These are phyloP conservation scores for Aramus guarauna DNA, from an alignment of 2,113 vertebrate genomes.

Conservation along the genomic window DNA sequence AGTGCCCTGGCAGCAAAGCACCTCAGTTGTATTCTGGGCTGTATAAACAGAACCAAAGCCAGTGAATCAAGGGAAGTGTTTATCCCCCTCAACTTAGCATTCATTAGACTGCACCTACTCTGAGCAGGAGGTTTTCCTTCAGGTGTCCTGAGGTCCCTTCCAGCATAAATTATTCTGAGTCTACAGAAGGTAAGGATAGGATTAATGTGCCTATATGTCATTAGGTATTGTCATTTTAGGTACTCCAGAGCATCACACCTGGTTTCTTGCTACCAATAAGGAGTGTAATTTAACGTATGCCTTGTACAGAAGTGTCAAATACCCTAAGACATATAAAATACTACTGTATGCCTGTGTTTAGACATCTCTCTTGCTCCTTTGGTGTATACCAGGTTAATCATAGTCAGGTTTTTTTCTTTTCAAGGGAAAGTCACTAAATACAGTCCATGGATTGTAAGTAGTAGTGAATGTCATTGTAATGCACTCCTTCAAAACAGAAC, in stretches of 20 bases:
- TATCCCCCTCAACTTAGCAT: background rate
- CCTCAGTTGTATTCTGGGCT: background rate
- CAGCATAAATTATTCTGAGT: background rate
- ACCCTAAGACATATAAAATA: background rate
- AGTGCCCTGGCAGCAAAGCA: background rate
- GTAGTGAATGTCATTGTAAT: background rate
- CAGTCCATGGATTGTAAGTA: background rate
- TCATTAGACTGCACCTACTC: background rate
- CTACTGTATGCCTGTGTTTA: background rate
- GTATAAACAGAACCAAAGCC: background rate
- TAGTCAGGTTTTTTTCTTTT: background rate
- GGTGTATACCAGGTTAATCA: background rate
- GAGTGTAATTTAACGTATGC: background rate
- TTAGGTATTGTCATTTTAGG: background rate
- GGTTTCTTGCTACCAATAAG: background rate
- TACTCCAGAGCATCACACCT: background rate
- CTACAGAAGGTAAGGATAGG: background rate
- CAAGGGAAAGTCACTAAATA: background rate
- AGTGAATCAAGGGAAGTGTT: background rate
- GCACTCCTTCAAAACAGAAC: background rate
- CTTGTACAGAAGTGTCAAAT: background rate
- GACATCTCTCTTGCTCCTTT: background rate
- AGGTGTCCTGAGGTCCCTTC: background rate
- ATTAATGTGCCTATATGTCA: background rate
- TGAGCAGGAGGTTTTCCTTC: background rate